Evolutionary conservation across 2,888 invertebrate species (phyloP), one percentile per base, ranked within the genome.

Genomic region (Ennomos erosarius): DNA sequence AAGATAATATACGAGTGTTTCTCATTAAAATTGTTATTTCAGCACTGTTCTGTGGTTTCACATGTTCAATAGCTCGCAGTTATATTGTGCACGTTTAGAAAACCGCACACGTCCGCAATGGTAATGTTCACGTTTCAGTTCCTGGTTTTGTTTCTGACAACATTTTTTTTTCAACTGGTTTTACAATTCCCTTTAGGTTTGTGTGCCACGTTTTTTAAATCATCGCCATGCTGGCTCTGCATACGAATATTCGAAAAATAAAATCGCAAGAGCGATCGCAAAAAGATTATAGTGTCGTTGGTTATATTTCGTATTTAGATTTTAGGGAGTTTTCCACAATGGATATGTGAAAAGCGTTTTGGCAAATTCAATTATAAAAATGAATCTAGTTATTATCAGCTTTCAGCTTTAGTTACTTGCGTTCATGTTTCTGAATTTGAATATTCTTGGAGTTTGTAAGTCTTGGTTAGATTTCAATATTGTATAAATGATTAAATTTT

Each of bases 171-270:
- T 63, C 50, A 58, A 48, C 51, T 49, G 40, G 60, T 65, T 71
- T 70, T 71, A 73, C 71, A 68, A 68, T 71, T 72, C 69, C 70
- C 69, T 62, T 65, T 70, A 67, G 71, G 73, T 75, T 75, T 66
- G 62, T 67, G 62, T 72, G 79, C 77, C 85, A 83, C 83, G 82
- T 82, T 84, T 84, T 85, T 82, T 78, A 76, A 84, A 84, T 84
- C 80, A 81, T 78, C 76, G 73, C 74, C 59, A 57, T 58, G 65
- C 68, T 66, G 64, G 51, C 55, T 53, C 66, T 69, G 84, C 82
- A 83, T 84, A 82, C 82, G 71, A 76, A 85, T 75, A 73, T 69
- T 67, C 67, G 68, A 56, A 65, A 68, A 69, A 70, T 71, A 69
- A 70, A 67, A 67, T 69, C n/a, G n/a, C n/a, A n/a, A n/a, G 61